Evolutionary conservation across 2,797 vertebrate species (phyloP).

Genomic region (Oryzias sinensis): DNA sequence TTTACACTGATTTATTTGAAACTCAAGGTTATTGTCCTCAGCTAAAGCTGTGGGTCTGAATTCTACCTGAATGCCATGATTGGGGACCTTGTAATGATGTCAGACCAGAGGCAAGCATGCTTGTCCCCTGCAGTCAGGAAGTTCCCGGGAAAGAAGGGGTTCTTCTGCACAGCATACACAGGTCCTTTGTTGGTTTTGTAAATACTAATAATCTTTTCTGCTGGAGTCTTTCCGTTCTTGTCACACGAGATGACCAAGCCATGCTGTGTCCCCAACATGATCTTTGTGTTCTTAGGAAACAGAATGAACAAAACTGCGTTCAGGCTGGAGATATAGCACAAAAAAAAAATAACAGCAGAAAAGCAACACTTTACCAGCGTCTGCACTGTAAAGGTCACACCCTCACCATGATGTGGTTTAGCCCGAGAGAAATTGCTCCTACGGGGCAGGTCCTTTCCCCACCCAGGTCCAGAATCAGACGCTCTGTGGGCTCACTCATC

Average conservation of each 20-base stretch:
- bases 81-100: slow-evolving; percentile 88
- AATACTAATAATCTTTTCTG: slow-evolving; percentile 87
- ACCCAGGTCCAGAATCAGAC: slow-evolving; percentile 82
- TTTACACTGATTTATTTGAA: too few species aligned
- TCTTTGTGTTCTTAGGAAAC: slow-evolving; percentile 88
- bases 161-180: slow-evolving; percentile 87
- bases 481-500: slow-evolving; percentile 85
- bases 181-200: slow-evolving; percentile 88
- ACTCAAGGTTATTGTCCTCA: too few species aligned
- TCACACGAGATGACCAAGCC: slow-evolving; percentile 89
- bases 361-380: background rate
- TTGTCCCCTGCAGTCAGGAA: slow-evolving; percentile 92
- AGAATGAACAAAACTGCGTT: background rate
- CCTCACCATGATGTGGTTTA: slow-evolving; percentile 87
- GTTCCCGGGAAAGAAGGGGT: slow-evolving; percentile 92
- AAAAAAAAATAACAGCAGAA: background rate
- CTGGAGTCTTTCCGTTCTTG: slow-evolving; percentile 87
- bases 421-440: slow-evolving; percentile 87
- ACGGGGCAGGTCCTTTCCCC: slow-evolving; percentile 81
- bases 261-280: slow-evolving; percentile 97
- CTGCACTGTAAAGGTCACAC: background rate
- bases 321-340: too few species aligned
- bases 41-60: too few species aligned
- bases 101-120: slow-evolving; percentile 93
- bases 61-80: slow-evolving; percentile 94